Evolutionary conservation across 2,888 invertebrate genomes (phyloP).

Genomic region (Lasioglossum calceatum): DNA sequence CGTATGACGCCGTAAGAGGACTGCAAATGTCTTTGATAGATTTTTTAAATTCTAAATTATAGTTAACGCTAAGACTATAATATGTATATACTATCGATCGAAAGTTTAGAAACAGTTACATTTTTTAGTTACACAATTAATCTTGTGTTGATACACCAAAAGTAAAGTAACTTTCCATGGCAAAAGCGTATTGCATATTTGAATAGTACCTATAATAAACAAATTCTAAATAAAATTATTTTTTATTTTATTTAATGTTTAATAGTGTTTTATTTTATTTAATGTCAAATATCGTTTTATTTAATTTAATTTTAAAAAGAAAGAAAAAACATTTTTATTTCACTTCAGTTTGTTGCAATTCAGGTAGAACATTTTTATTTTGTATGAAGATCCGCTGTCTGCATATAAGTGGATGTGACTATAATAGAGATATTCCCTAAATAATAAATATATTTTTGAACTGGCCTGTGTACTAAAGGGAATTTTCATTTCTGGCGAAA

Average conservation of each 20-base stretch:
- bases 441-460: not conserved
- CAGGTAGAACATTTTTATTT: too few species aligned
- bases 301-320: too few species aligned
- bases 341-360: too few species aligned
- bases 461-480: not conserved
- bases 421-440: not conserved
- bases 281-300: too few species aligned
- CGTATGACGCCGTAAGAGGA: not conserved
- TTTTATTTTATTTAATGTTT: too few species aligned
- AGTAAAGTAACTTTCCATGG: not conserved
- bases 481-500: not conserved
- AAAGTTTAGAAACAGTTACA: not conserved
- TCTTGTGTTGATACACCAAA: not conserved
- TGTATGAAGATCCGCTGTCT: too few species aligned
- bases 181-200: not conserved
- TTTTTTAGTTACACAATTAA: not conserved
- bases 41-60: not conserved
- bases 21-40: not conserved
- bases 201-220: not conserved
- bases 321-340: too few species aligned
- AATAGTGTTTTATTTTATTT: too few species aligned
- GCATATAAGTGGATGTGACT: not conserved
- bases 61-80: not conserved
- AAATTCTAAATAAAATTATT: not conserved
- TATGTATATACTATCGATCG: not conserved